These are phyloP conservation scores for Harpalus rubripes DNA, from an alignment of 2,888 invertebrate genomes.

Conservation along the genomic window DNA sequence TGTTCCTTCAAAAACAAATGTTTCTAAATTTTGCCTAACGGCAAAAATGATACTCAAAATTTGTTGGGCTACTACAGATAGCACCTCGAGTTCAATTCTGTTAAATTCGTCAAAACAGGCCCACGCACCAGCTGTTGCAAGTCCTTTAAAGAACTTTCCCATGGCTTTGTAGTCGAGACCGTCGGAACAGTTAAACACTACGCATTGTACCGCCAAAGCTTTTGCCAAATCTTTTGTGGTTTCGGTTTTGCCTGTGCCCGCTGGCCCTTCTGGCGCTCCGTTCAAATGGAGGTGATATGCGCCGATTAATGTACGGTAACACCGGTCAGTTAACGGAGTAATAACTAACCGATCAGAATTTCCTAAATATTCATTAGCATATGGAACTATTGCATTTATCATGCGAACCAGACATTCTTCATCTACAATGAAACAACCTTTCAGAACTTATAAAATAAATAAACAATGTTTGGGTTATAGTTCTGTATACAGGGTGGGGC, in stretches of 20 bases:
- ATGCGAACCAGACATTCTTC: conserved; percentile 85
- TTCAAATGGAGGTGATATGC: conserved; percentile 91
- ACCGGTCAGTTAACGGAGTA: conserved; percentile 87
- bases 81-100: conserved; percentile 89
- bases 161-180: conserved; percentile 92
- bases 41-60: conserved; percentile 90
- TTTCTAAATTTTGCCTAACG: conserved; percentile 82
- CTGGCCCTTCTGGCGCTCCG: conserved; percentile 92
- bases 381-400: conserved; percentile 88
- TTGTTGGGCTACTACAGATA: conserved; percentile 93
- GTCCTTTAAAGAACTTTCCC: conserved; percentile 91
- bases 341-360: conserved; percentile 88
- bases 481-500: too few species aligned
- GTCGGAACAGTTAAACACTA: conserved; percentile 93
- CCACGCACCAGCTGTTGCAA: conserved; percentile 92
- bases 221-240: conserved; percentile 95
- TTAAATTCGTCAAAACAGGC: conserved; percentile 95
- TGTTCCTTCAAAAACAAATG: conserved; percentile 89
- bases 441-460: too few species aligned
- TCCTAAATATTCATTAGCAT: conserved; percentile 92
- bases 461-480: too few species aligned
- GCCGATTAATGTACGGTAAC: conserved; percentile 90
- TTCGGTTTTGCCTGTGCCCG: conserved; percentile 94
- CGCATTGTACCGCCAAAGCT: conserved; percentile 93
- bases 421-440: conserved; percentile 71